These are phyloP conservation scores for Diceros bicornis DNA, from an alignment of 2,797 vertebrate species.

Conservation along the genomic window DNA sequence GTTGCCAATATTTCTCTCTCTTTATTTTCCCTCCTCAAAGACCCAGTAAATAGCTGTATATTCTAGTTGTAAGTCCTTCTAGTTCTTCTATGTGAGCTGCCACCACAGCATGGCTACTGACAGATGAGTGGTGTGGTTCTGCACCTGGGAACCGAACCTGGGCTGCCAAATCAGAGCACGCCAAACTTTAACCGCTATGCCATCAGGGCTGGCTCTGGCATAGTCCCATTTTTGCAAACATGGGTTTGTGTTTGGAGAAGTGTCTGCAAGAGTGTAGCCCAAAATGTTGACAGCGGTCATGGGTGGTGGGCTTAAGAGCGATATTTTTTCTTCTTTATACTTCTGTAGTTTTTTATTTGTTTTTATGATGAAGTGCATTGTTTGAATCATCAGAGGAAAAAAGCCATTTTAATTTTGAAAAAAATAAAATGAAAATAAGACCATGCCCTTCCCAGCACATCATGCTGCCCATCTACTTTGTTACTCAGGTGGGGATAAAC, in stretches of 20 bases:
- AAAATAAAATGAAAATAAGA: background rate
- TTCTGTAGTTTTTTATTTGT: background rate
- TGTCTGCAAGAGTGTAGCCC: background rate
- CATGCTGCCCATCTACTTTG: background rate
- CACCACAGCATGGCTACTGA: no score
- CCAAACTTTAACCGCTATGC: no score
- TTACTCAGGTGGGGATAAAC: background rate
- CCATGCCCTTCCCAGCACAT: background rate
- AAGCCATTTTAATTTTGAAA: constrained; percentile 25
- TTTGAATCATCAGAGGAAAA: background rate
- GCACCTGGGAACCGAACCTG: no score
- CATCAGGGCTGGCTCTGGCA: background rate
- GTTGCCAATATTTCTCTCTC: no score
- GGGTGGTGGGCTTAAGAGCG: background rate
- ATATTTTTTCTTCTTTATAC: constrained; percentile 26
- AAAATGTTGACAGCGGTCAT: background rate
- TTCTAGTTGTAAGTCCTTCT: no score
- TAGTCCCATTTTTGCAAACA: background rate
- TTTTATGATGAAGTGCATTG: background rate
- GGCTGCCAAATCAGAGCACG: no score
- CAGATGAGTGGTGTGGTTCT: no score
- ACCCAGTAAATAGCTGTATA: no score
- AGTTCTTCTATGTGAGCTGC: no score
- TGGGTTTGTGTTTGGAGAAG: background rate
- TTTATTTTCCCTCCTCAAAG: no score